These are phyloP conservation scores for Apotomis turbidana DNA, from an alignment of 2,888 invertebrate genomes.

Conservation along the genomic window DNA sequence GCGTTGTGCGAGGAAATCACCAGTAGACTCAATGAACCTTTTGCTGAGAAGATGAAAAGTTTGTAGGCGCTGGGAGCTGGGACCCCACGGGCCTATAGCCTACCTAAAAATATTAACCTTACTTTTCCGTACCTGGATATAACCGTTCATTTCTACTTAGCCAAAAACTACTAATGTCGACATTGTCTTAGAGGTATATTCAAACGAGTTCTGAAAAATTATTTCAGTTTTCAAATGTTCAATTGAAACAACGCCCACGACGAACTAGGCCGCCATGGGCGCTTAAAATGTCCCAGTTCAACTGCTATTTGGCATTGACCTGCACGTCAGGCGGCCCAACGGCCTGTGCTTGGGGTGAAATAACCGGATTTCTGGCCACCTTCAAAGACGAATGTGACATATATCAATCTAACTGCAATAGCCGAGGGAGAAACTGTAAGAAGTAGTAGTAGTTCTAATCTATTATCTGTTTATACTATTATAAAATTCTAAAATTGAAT, in stretches of 20 bases:
- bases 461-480: no score
- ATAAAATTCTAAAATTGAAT: neutral
- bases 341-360: slow-evolving; percentile 59
- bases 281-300: slow-evolving; percentile 43
- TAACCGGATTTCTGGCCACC: slow-evolving; percentile 47
- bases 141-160: no score
- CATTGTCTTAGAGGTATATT: no score
- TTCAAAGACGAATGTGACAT: slow-evolving; percentile 61
- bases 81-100: no score
- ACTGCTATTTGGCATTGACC: slow-evolving; percentile 49
- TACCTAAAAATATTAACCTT: no score
- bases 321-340: slow-evolving; percentile 49
- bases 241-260: neutral
- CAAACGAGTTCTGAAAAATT: no score
- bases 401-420: slow-evolving; percentile 57
- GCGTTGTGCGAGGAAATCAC: no score
- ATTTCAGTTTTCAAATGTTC: neutral
- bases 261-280: neutral
- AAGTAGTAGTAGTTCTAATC: slow-evolving; percentile 53
- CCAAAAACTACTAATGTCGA: no score
- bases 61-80: no score
- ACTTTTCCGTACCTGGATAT: no score
- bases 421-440: slow-evolving; percentile 53
- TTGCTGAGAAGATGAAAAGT: no score
- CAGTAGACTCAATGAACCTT: no score